Base-by-base conservation (phyloP, 2,797 vertebrate species). In the Pitangus sulphuratus region DNA sequence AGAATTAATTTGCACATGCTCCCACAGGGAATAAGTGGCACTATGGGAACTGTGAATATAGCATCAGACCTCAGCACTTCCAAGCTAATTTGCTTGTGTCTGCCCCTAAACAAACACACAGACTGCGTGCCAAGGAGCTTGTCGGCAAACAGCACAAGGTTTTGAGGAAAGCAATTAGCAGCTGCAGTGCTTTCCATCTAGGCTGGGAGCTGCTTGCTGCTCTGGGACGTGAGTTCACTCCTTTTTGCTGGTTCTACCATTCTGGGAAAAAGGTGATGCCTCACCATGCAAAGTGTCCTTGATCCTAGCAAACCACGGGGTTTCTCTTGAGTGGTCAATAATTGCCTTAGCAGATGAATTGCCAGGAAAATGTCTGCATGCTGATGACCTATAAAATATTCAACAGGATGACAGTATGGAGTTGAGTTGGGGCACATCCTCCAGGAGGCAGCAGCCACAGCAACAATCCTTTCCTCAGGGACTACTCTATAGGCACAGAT, bases 1-100 rank as follows among this genome's bases (percentile, higher is more conserved):
- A 92, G 89, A 92, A 92, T 96, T 96, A 96, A 97, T 97, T 97
- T 95, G 89, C 95, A 96, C 91, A 33, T 81, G 89, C 44, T 91
- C 84, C 87, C 92, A 92, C 91, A 35, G 89, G 87, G 94, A 96
- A 70, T 93, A 91, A 95, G 75, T 74, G 82, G 76, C 79, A 72
- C 74, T 81, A 70, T 81, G 89, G 91, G 91, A 91, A 25, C 60
- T 84, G 40, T 75, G 79, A 88, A 87, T 75, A 84, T 87, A 94
- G 82, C 82, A 94, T 81, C 80, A 66, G 89, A 70, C 84, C 89
- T 87, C 75, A 1, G 64, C 83, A 85, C 76, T 94, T 88, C 77
- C 83, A 56, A 80, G 94, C 89, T 94, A 86, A 96, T 96, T 94
- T 86, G 40, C 58, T 70, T 94, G 53, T 83, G 92, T 68, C 93